These are phyloP conservation scores for Myotis daubentonii DNA, from an alignment of 2,797 vertebrate genomes.

Conservation along the genomic window DNA sequence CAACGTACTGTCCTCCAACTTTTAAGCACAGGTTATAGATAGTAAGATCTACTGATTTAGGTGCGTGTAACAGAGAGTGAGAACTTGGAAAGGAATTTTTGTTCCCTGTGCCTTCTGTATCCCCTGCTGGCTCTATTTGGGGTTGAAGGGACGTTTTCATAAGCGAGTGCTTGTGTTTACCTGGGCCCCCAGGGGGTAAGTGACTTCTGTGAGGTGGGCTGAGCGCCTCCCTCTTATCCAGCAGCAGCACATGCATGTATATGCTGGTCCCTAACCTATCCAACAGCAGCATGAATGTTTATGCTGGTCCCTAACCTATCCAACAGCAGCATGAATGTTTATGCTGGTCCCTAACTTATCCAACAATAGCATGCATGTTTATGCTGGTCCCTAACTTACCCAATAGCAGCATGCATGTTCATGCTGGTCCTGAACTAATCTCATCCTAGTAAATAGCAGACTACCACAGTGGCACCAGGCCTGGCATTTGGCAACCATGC, in stretches of 20 bases:
- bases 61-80: background rate
- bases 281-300: too few species aligned
- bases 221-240: background rate
- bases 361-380: too few species aligned
- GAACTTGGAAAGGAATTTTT: background rate
- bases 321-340: too few species aligned
- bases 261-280: too few species aligned
- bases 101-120: background rate
- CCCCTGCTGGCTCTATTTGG: background rate
- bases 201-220: background rate
- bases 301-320: too few species aligned
- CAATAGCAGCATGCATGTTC: background rate
- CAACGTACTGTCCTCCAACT: background rate
- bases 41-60: background rate
- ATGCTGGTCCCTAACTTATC: too few species aligned
- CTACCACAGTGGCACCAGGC: background rate
- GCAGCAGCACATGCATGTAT: too few species aligned
- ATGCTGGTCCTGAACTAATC: constrained; percentile 31
- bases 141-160: background rate
- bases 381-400: background rate
- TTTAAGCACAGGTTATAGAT: background rate
- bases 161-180: background rate
- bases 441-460: background rate
- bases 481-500: background rate
- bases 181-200: background rate